Percentiles rank a stretch among this genome's conserved stretches.
Evolutionary conservation across 1,140 invertebrate species (phyloP).

Genomic region (Bombus sylvicola): DNA sequence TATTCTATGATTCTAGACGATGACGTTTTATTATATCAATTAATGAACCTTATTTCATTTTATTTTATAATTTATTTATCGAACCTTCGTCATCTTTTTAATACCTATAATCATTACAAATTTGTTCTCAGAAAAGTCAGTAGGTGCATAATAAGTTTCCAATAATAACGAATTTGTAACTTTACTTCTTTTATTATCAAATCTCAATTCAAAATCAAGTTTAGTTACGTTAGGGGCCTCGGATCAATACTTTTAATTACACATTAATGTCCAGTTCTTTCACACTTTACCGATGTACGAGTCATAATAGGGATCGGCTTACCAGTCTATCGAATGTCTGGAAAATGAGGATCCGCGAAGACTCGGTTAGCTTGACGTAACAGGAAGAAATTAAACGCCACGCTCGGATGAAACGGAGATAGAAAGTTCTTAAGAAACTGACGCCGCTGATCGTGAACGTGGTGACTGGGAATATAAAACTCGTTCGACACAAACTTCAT

Average conservation of each 20-base stretch:
- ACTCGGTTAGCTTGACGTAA: background rate
- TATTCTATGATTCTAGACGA: no score
- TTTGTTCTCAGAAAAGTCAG: background rate
- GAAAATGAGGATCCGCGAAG: background rate
- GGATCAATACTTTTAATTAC: background rate
- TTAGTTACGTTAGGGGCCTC: background rate
- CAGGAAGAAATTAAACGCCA: slow-evolving; percentile 36
- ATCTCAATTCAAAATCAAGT: background rate
- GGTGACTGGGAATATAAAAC: slow-evolving; percentile 2
- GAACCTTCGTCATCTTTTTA: background rate
- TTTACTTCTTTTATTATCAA: background rate
- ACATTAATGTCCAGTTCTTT: background rate
- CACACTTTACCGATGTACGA: background rate
- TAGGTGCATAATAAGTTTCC: background rate
- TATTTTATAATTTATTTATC: background rate
- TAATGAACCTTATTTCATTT: background rate
- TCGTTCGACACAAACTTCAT: slow-evolving; percentile 18
- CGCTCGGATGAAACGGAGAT: slow-evolving; percentile 50
- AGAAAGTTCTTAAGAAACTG: slow-evolving; percentile 48
- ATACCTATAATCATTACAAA: background rate
- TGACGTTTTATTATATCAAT: background rate
- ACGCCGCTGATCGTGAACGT: slow-evolving; percentile 13
- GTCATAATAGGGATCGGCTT: background rate
- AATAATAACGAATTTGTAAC: background rate
- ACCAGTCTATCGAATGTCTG: background rate